Evolutionary conservation across 1,140 invertebrate species (phyloP).

Genomic region (Ostrea edulis): DNA sequence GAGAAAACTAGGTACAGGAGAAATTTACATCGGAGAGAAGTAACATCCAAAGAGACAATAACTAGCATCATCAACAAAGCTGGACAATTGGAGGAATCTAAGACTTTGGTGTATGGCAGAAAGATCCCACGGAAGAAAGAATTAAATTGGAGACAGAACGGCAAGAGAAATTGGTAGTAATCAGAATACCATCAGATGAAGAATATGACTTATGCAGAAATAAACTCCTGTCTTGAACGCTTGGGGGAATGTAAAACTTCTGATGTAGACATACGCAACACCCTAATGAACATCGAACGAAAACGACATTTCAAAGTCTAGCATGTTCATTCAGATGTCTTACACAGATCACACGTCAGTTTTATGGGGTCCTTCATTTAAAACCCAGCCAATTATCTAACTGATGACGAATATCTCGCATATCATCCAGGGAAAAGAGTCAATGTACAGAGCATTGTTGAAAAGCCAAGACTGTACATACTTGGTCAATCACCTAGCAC

Average conservation of each 20-base stretch:
- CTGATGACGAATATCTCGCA: too few species aligned
- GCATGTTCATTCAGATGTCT: conserved; percentile 47
- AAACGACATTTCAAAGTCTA: too few species aligned
- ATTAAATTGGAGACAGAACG: too few species aligned
- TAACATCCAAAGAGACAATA: background rate
- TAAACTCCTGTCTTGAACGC: background rate
- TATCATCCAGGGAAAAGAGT: too few species aligned
- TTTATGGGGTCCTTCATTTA: conserved; percentile 43
- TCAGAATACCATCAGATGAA: background rate
- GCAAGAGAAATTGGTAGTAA: background rate
- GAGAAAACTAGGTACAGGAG: conserved; percentile 34
- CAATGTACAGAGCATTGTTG: conserved; percentile 39
- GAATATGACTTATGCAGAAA: conserved; percentile 33
- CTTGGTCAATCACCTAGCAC: conserved; percentile 42
- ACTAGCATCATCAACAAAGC: background rate
- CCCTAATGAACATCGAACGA: too few species aligned
- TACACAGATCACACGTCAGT: conserved; percentile 29
- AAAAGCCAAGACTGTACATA: conserved; percentile 36
- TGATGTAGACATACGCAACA: too few species aligned
- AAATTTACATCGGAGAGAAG: conserved; percentile 17
- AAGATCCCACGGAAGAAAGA: too few species aligned
- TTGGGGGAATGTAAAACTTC: too few species aligned
- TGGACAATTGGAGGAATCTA: too few species aligned
- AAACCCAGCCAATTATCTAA: conserved; percentile 39
- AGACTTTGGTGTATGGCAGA: too few species aligned